Base-by-base conservation (phyloP, 2,113 vertebrate species). In the Ibidorhyncha struthersii region DNA sequence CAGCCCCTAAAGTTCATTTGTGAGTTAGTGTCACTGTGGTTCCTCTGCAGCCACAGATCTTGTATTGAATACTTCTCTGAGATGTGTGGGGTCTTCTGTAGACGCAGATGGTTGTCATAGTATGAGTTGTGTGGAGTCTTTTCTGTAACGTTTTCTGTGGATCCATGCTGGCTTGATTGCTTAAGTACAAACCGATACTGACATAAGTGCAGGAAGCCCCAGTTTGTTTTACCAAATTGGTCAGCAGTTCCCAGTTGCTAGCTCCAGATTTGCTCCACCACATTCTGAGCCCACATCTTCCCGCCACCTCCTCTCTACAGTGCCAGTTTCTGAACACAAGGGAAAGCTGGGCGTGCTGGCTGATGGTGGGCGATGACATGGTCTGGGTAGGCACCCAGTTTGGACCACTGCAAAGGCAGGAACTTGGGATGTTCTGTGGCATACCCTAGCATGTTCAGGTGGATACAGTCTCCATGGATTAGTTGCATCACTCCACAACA, bases 111-210 rank as follows among this genome's bases (percentile, higher is more conserved):
- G 14, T 20, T 93, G 34, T 74, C 10, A 7, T 26, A 34, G 65
- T 43, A 59, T 61, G 38, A 69, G 34, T 7, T n/a, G 30, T n/a
- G 45, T 32, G 40, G 27, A 47, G 0, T n/a, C 6, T 27, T 62
- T 72, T 84, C 40, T 32, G 25, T 38, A 47, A 83, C 41, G 16
- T 27, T 83, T 81, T 66, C n/a, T 86, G 29, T 49, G 55, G 29
- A 47, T 30, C 32, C 1, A 2, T 40, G 5, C 12, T 55, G 47
- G 14, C 59, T 88, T 0, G 0, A 16, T 14, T 0, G 1, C 45
- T 56, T 6, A 22, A 70, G 62, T 34, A 23, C n/a, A 65, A 78
- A 55, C 9, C 0, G 0, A 38, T 47, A 49, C 3, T 0, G 0
- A 81, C 9, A 18, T 8, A 41, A 50, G 9, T 74, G 19, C 43